Conservation (phyloP, 2,888 invertebrate species). For the Ellobium chinense region DNA sequence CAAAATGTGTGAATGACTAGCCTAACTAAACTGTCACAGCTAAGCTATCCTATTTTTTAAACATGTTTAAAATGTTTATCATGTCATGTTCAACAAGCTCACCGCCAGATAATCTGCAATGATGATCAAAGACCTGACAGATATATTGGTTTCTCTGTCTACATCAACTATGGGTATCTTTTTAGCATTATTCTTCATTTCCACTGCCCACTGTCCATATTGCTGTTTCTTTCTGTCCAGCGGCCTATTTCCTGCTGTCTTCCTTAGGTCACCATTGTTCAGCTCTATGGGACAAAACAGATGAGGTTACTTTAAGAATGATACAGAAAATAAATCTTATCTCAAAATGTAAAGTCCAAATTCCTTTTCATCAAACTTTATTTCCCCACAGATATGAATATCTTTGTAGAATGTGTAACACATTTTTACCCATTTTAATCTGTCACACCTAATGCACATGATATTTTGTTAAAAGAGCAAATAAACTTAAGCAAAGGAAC, state of each 20-base stretch:
- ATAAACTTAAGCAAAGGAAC: too few relatives aligned
- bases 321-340: too few relatives aligned
- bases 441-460: too few relatives aligned
- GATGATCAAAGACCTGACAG: conserved; percentile 16
- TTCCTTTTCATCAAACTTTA: neutral
- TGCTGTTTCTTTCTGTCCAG: conserved; percentile 13
- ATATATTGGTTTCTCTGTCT: neutral
- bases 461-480: too few relatives aligned
- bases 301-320: neutral
- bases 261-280: neutral
- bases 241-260: neutral
- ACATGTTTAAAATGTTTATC: too few relatives aligned
- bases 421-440: neutral
- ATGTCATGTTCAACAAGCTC: too few relatives aligned
- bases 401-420: neutral
- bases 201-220: conserved; percentile 28
- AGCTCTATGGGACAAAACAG: neutral
- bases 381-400: neutral
- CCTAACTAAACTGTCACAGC: too few relatives aligned
- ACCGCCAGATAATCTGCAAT: conserved; percentile 18
- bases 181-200: conserved; percentile 3
- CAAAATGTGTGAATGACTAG: too few relatives aligned
- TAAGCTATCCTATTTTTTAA: too few relatives aligned
- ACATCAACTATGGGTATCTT: neutral
- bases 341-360: neutral